Evolutionary conservation across 2,797 vertebrate species (phyloP).

Genomic region (Microctenopoma lineatum): DNA sequence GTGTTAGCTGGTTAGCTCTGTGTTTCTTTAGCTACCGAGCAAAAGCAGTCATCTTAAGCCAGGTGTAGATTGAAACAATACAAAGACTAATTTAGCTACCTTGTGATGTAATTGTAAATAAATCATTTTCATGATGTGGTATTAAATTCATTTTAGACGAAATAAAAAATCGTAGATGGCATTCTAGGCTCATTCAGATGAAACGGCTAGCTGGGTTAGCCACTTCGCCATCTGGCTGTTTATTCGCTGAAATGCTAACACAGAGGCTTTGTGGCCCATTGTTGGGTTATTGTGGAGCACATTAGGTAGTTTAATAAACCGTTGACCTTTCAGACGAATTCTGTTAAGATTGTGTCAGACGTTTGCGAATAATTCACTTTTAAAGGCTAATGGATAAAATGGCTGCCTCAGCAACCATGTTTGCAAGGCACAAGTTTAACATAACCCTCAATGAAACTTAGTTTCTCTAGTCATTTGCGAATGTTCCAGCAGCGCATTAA

Average conservation of each 20-base stretch:
- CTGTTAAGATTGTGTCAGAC: constrained; percentile 48
- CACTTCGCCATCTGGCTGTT: background rate
- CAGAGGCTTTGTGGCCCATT: background rate
- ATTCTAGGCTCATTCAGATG: background rate
- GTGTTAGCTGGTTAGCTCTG: constrained; percentile 1
- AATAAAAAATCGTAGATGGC: rapidly evolving
- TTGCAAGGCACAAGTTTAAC: background rate
- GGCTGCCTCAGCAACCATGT: constrained; percentile 48
- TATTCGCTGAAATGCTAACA: constrained; percentile 21
- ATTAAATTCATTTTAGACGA: rapidly evolving
- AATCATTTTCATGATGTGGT: too few relatives aligned
- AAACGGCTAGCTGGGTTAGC: background rate
- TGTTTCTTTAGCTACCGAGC: background rate
- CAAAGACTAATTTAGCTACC: background rate
- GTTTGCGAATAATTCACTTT: background rate
- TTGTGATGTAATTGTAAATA: too few relatives aligned
- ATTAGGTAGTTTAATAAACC: background rate
- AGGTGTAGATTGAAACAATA: constrained; percentile 2
- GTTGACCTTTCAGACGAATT: background rate
- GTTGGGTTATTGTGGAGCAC: background rate
- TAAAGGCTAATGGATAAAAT: constrained; percentile 59
- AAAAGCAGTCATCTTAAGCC: background rate
- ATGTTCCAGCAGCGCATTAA: too few relatives aligned
- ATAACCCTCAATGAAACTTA: background rate
- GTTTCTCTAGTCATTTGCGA: background rate